Percentiles rank a stretch among this genome's conserved stretches.
phyloP scores from a whole-genome alignment of 2,113 vertebrate genomes.

The Ctenodactylus gundi region DNA sequence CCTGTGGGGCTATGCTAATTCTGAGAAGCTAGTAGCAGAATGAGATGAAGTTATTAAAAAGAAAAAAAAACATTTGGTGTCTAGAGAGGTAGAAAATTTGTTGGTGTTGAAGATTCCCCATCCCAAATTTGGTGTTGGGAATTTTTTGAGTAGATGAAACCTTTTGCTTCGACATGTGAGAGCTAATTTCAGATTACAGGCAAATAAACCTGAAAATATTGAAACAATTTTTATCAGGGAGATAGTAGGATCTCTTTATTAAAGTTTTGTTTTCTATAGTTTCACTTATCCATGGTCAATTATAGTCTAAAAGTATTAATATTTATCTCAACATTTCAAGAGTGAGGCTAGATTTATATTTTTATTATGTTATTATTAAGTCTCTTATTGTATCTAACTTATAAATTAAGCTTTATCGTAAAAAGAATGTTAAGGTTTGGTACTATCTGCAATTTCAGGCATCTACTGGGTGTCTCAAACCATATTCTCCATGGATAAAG shows the following conservation, averaged over 20 bases:
- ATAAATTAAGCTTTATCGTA: not conserved
- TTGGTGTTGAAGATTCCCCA: not conserved
- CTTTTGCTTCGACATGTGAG: not conserved
- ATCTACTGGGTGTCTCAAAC: not conserved
- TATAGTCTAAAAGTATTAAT: not conserved
- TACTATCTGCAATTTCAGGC: not conserved
- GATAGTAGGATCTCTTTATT: not conserved
- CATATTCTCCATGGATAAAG: not conserved
- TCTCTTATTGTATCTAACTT: not conserved
- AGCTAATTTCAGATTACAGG: not conserved
- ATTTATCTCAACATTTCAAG: not conserved
- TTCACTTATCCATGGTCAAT: not conserved
- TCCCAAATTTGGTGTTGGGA: not conserved
- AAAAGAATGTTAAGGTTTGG: not conserved
- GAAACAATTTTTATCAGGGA: not conserved
- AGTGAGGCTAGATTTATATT: not conserved
- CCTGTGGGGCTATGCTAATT: not conserved
- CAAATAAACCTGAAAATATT: not conserved
- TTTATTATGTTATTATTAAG: not conserved
- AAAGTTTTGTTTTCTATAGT: not conserved
- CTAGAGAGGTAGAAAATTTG: not conserved
- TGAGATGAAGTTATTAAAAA: not conserved
- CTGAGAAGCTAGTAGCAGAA: not conserved
- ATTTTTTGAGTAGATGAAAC: not conserved
- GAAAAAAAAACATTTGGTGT: not conserved